These are phyloP conservation scores for Condylura cristata DNA, from an alignment of 2,113 vertebrate species.

Conservation along the genomic window DNA sequence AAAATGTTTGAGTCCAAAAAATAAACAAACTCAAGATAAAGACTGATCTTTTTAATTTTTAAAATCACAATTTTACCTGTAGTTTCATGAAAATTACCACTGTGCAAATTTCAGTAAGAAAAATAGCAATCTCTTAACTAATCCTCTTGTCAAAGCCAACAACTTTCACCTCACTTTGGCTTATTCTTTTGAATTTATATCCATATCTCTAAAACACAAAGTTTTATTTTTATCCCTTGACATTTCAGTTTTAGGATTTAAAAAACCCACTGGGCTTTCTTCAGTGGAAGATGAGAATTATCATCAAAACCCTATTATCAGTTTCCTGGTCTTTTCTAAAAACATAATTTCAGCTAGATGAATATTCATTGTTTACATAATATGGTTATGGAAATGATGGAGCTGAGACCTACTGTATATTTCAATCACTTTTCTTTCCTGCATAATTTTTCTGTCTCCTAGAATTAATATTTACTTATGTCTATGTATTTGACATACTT, in stretches of 20 bases:
- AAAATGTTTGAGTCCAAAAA: neutral
- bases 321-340: neutral
- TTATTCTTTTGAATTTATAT: slow-evolving; percentile 1
- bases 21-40: slow-evolving; percentile 4
- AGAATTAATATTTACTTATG: neutral
- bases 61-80: neutral
- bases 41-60: neutral
- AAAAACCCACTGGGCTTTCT: neutral
- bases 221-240: neutral
- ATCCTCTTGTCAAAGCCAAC: neutral
- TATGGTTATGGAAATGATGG: neutral
- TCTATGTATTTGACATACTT: neutral
- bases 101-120: neutral
- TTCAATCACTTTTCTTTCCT: neutral
- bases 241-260: slow-evolving; percentile 37
- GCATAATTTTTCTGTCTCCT: neutral
- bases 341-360: neutral
- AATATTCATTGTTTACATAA: neutral
- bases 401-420: neutral
- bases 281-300: neutral
- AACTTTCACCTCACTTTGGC: neutral
- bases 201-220: neutral
- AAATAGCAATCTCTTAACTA: neutral
- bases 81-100: neutral
- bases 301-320: neutral